phyloP scores from a whole-genome alignment of 1,140 invertebrate species.

The Pygmarrhopalites habei region DNA sequence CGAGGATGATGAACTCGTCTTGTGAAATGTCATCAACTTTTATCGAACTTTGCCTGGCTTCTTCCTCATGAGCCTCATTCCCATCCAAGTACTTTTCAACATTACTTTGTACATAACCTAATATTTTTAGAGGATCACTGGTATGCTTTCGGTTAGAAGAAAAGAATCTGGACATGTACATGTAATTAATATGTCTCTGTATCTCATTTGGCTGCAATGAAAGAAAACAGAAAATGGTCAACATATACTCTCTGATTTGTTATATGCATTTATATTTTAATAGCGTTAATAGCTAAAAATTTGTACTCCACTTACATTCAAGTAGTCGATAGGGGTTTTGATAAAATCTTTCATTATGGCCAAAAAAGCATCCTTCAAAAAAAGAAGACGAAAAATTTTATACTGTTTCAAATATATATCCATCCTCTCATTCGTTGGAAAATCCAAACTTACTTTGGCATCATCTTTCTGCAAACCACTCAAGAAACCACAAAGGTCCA shows the following conservation, averaged over 20 bases:
- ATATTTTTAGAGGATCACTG: background rate
- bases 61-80: background rate
- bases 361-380: constrained; percentile 7
- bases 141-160: background rate
- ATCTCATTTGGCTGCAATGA: constrained; percentile 10
- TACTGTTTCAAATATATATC: too few species aligned
- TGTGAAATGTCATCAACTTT: constrained; percentile 7
- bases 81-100: constrained; percentile 18
- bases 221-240: background rate
- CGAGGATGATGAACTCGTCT: constrained; percentile 21
- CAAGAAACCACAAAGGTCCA: constrained; percentile 11
- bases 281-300: too few species aligned
- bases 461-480: background rate
- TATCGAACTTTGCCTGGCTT: background rate
- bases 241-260: too few species aligned
- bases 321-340: constrained; percentile 4
- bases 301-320: background rate
- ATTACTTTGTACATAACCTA: constrained; percentile 1
- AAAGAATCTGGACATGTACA: constrained; percentile 8
- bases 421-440: background rate
- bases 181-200: constrained; percentile 13
- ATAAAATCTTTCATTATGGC: constrained; percentile 13
- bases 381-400: too few species aligned
- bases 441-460: too few species aligned
- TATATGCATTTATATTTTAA: too few species aligned